These are phyloP conservation scores for Helicoverpa zea DNA, from an alignment of 1,140 invertebrate species.

Conservation along the genomic window DNA sequence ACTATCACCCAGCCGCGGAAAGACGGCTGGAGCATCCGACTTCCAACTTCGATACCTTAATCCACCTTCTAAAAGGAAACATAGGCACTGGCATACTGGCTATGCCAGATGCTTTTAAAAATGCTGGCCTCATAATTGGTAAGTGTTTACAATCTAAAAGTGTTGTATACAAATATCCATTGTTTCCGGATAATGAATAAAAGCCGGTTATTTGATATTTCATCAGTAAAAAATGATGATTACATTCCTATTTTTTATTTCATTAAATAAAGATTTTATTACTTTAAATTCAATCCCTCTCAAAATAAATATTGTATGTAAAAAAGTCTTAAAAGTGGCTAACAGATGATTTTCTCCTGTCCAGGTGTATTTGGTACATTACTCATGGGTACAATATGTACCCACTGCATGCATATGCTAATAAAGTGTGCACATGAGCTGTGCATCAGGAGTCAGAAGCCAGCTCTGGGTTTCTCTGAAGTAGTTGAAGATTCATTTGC, in stretches of 20 bases:
- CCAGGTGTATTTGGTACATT: constrained; percentile 90
- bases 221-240: too few relatives aligned
- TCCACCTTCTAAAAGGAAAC: constrained; percentile 94
- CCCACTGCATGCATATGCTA: constrained; percentile 96
- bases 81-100: constrained; percentile 95
- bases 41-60: constrained; percentile 93
- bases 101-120: constrained; percentile 95
- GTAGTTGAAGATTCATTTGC: constrained; percentile 91
- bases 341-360: constrained; percentile 37
- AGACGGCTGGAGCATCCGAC: constrained; percentile 91
- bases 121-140: constrained; percentile 92
- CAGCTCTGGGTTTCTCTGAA: constrained; percentile 91
- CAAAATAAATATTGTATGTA: too few relatives aligned
- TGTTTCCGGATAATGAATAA: neutral
- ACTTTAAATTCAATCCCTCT: neutral
- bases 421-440: constrained; percentile 91
- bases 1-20: constrained; percentile 89
- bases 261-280: neutral
- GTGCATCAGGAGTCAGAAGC: constrained; percentile 88
- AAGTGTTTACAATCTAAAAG: constrained; percentile 59
- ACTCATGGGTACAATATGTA: constrained; percentile 93
- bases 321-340: neutral
- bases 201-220: too few relatives aligned
- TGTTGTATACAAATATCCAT: constrained; percentile 24
- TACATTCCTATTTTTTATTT: too few relatives aligned